These are phyloP conservation scores for Lordiphosa clarofinis DNA, from an alignment of 1,140 invertebrate genomes.

Conservation along the genomic window DNA sequence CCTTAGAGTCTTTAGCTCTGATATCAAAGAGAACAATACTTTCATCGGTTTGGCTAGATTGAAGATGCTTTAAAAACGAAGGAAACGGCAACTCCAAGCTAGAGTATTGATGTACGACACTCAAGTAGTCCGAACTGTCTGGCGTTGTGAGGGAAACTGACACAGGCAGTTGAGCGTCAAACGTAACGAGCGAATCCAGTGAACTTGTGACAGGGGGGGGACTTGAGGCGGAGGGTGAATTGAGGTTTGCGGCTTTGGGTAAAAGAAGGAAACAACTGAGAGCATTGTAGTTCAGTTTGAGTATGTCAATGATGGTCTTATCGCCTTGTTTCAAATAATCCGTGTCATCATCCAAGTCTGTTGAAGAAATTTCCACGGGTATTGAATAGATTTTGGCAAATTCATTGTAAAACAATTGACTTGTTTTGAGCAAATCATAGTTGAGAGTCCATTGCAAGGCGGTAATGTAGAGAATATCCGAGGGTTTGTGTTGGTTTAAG, in stretches of 20 bases:
- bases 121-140: slow-evolving; percentile 47
- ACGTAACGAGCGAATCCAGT: slow-evolving; percentile 57
- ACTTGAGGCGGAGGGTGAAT: slow-evolving; percentile 30
- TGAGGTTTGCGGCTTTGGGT: slow-evolving; percentile 48
- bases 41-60: slow-evolving; percentile 46
- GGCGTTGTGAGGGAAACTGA: slow-evolving; percentile 50
- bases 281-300: slow-evolving; percentile 72
- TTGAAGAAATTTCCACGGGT: slow-evolving; percentile 55
- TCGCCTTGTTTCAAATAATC: slow-evolving; percentile 56
- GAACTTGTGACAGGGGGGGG: slow-evolving; percentile 45
- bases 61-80: slow-evolving; percentile 52
- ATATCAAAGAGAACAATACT: slow-evolving; percentile 73
- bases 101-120: slow-evolving; percentile 43
- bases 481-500: slow-evolving; percentile 44
- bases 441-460: slow-evolving; percentile 74
- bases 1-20: slow-evolving; percentile 35
- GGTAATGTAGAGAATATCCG: slow-evolving; percentile 65
- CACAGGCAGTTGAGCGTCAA: slow-evolving; percentile 30
- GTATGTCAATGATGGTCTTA: slow-evolving; percentile 70
- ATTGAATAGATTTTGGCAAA: slow-evolving; percentile 76
- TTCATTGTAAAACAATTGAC: slow-evolving; percentile 71
- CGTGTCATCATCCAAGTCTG: slow-evolving; percentile 33
- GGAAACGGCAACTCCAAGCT: slow-evolving; percentile 15
- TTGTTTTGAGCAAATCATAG: slow-evolving; percentile 68
- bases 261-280: slow-evolving; percentile 69